Evolutionary conservation across 2,113 vertebrate genomes (phyloP).

Genomic region (Oncorhynchus tshawytscha): DNA sequence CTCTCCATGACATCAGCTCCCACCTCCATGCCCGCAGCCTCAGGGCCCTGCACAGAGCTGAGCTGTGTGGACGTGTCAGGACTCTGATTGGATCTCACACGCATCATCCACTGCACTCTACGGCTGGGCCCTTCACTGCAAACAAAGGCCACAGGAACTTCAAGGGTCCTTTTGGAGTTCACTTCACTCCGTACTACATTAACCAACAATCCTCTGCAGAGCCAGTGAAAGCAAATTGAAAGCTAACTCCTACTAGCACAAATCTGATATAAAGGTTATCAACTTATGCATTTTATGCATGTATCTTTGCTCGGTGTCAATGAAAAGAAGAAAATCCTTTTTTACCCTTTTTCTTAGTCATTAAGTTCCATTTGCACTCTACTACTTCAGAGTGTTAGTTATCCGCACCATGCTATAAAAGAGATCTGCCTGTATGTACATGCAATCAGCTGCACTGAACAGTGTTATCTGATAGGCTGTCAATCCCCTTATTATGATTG

Average conservation of each 20-base stretch:
- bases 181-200: background rate
- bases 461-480: slow-evolving; percentile 63
- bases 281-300: background rate
- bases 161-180: slow-evolving; percentile 19
- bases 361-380: slow-evolving; percentile 2
- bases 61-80: slow-evolving; percentile 37
- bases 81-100: slow-evolving; percentile 50
- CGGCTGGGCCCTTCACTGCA: slow-evolving; percentile 17
- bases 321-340: background rate
- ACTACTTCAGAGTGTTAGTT: background rate
- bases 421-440: slow-evolving; percentile 41
- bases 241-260: background rate
- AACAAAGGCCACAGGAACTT: slow-evolving; percentile 32
- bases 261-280: background rate
- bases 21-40: slow-evolving; percentile 39
- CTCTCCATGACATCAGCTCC: slow-evolving; percentile 59
- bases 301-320: background rate
- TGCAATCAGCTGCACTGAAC: slow-evolving; percentile 47
- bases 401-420: slow-evolving; percentile 35
- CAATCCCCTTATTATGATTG: slow-evolving; percentile 64
- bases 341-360: background rate
- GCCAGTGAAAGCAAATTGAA: background rate
- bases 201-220: background rate
- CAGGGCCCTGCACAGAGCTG: slow-evolving; percentile 16
- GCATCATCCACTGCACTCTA: slow-evolving; percentile 5